Evolutionary conservation across 2,888 invertebrate genomes (phyloP).

Genomic region (Papilio elwesi): DNA sequence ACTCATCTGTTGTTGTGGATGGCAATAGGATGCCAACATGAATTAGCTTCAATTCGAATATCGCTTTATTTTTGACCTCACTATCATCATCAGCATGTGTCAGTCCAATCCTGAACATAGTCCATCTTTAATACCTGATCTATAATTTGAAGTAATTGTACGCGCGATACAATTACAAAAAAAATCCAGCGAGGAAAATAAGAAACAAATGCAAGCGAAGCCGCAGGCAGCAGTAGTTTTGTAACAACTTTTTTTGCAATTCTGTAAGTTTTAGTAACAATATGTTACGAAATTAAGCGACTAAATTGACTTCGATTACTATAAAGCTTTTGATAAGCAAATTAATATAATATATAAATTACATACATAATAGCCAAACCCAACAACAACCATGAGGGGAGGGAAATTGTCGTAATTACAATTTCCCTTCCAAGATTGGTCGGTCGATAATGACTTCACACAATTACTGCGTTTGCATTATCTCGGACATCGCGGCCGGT

Average conservation of each 20-base stretch:
- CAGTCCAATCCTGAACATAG: too few species aligned
- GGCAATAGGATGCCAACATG: too few species aligned
- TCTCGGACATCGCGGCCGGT: conserved; percentile 61
- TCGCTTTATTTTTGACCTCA: too few species aligned
- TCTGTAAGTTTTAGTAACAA: background rate
- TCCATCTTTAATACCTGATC: too few species aligned
- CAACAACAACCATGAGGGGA: conserved; percentile 45
- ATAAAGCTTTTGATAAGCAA: conserved; percentile 7
- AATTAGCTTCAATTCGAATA: too few species aligned
- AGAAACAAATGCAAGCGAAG: too few species aligned
- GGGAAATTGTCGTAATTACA: conserved; percentile 75
- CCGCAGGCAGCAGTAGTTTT: too few species aligned
- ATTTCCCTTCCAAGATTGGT: conserved; percentile 56
- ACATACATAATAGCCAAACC: conserved; percentile 22
- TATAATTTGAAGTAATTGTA: too few species aligned
- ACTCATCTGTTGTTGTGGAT: too few species aligned
- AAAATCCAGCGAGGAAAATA: too few species aligned
- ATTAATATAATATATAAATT: conserved; percentile 21
- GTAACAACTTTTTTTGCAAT: background rate
- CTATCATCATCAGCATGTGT: too few species aligned
- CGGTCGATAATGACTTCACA: conserved; percentile 63
- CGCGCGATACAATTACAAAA: too few species aligned
- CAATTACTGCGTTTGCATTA: conserved; percentile 60
- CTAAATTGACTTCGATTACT: background rate
- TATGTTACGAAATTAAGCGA: background rate